Evolutionary conservation across 2,888 invertebrate genomes (phyloP).

Genomic region (Calameuta pallipes): DNA sequence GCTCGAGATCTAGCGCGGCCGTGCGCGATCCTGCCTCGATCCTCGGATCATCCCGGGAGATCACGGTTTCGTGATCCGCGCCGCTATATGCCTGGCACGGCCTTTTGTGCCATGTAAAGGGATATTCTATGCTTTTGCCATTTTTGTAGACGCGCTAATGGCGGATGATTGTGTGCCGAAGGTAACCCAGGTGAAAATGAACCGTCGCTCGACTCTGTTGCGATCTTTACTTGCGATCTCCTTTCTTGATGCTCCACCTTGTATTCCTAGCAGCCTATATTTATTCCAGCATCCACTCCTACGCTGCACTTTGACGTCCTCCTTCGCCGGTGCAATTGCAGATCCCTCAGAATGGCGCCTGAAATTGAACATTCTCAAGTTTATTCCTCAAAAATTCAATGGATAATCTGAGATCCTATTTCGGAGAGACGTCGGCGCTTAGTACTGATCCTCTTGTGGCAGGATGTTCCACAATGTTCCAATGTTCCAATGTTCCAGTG

Average conservation of each 20-base stretch:
- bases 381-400: neutral
- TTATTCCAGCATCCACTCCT: neutral
- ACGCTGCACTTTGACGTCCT: neutral
- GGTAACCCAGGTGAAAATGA: slow-evolving; percentile 50
- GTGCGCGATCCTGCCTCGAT: slow-evolving; percentile 27
- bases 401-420: neutral
- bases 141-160: slow-evolving; percentile 53
- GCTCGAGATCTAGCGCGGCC: slow-evolving; percentile 52
- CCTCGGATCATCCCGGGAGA: slow-evolving; percentile 44
- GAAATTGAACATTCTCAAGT: neutral
- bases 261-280: neutral
- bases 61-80: slow-evolving; percentile 43
- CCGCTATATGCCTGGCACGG: slow-evolving; percentile 39
- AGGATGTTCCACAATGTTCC: neutral
- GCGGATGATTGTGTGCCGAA: slow-evolving; percentile 52
- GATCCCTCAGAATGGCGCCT: neutral
- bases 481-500: no score
- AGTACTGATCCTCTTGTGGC: neutral
- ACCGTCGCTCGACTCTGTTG: slow-evolving; percentile 25
- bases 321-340: neutral
- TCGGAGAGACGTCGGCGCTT: neutral
- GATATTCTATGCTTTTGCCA: slow-evolving; percentile 45
- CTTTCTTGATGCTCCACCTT: neutral
- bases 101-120: slow-evolving; percentile 37
- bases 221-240: slow-evolving; percentile 16